Conservation (phyloP, 2,113 vertebrate species). For the Apteryx owenii region DNA sequence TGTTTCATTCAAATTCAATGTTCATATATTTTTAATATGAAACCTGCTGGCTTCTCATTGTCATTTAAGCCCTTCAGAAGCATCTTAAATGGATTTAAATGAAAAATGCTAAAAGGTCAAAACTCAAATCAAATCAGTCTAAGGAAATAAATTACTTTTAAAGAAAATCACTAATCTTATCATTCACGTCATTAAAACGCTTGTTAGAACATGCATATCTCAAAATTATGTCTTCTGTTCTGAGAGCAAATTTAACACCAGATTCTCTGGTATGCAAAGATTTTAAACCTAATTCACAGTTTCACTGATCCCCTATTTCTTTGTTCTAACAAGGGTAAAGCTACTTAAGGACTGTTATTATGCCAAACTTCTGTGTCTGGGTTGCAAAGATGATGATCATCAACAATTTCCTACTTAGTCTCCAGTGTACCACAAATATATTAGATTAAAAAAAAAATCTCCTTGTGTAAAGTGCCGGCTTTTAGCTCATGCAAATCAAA, state of each 20-base stretch:
- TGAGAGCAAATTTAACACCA: not conserved
- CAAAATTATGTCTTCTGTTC: not conserved
- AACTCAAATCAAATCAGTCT: not conserved
- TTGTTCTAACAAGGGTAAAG: not conserved
- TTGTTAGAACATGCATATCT: not conserved
- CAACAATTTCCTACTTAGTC: not conserved
- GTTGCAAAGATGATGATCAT: not conserved
- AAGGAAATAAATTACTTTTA: constrained; percentile 30
- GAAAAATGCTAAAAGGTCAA: constrained; percentile 32
- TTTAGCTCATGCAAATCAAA: not conserved
- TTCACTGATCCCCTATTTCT: not conserved
- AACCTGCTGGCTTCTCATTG: constrained; percentile 3
- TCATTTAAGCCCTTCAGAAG: not conserved
- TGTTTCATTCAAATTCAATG: not conserved
- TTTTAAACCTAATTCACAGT: not conserved
- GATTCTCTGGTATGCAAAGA: not conserved
- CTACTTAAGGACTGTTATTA: not conserved
- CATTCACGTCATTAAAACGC: not conserved
- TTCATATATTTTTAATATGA: not conserved
- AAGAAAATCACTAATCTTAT: not conserved
- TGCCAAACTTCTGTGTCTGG: not conserved
- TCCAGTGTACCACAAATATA: not conserved
- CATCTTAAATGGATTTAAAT: constrained; percentile 27
- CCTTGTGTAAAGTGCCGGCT: not conserved
- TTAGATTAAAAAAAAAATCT: not conserved